phyloP scores from a whole-genome alignment of 2,113 vertebrate species.

The Passerina amoena region DNA sequence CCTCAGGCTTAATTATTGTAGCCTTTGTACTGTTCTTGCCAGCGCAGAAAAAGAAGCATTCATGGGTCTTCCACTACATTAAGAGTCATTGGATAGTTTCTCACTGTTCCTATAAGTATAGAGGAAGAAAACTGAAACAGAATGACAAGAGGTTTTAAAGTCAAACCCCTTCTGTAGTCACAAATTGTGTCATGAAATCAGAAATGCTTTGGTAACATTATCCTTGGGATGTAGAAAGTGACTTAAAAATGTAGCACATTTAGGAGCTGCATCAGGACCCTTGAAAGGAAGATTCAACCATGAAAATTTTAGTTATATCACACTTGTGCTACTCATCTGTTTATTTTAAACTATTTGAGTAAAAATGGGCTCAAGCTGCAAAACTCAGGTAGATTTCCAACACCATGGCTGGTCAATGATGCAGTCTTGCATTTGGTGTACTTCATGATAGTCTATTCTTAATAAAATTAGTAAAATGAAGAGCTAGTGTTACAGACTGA shows the following conservation, averaged over 20 bases:
- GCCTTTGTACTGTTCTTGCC: neutral
- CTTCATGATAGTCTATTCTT: neutral
- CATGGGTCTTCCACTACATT: neutral
- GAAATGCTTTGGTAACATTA: neutral
- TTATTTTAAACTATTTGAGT: neutral
- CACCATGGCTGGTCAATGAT: neutral
- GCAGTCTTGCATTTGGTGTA: neutral
- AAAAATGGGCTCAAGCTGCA: neutral
- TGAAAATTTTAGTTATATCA: neutral
- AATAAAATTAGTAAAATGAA: neutral
- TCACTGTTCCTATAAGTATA: neutral
- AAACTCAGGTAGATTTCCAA: neutral
- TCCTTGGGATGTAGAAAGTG: neutral
- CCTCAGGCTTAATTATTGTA: constrained; percentile 6
- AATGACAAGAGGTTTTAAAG: neutral
- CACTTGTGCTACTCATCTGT: neutral
- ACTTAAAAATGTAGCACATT: rapidly evolving
- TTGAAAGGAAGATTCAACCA: neutral
- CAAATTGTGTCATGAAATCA: neutral
- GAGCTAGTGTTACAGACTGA: neutral
- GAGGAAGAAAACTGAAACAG: neutral
- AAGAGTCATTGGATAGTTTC: neutral
- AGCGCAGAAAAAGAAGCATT: neutral
- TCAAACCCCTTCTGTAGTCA: neutral
- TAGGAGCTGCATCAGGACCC: neutral